phyloP scores from a whole-genome alignment of 2,888 invertebrate genomes.

The Metellina segmentata region DNA sequence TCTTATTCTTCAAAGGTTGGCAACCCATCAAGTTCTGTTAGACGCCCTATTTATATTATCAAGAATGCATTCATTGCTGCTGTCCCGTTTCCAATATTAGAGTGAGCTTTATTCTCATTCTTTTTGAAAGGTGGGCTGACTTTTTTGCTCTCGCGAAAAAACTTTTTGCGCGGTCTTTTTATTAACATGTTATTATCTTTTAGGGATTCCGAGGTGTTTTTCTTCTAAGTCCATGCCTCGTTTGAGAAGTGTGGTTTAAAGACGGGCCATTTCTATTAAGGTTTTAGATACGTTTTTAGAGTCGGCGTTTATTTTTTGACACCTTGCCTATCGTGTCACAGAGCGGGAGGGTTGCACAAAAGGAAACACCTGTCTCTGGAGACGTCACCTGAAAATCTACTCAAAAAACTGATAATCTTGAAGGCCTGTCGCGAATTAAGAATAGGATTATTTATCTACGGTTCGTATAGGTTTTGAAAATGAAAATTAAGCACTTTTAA shows the following conservation, averaged over 20 bases:
- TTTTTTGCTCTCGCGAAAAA: conserved; percentile 11
- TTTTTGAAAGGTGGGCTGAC: conserved; percentile 37
- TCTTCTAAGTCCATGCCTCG: conserved; percentile 3
- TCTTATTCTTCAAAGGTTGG: conserved; percentile 67
- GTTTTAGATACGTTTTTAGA: neutral
- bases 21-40: conserved; percentile 68
- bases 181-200: conserved; percentile 12
- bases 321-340: conserved; percentile 34
- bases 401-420: conserved; percentile 11
- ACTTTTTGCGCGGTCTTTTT: conserved; percentile 14
- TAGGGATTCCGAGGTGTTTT: conserved; percentile 3
- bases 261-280: conserved; percentile 3
- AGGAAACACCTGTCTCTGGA: conserved; percentile 27
- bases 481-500: no score
- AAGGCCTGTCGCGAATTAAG: neutral
- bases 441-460: neutral
- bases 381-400: neutral
- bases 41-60: conserved; percentile 75
- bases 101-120: conserved; percentile 68
- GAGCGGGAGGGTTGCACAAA: neutral
- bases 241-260: conserved; percentile 19
- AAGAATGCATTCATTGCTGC: conserved; percentile 73
- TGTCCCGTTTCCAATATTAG: conserved; percentile 71
- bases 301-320: conserved; percentile 35
- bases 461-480: no score